Evolutionary conservation across 2,113 vertebrate species (phyloP), one percentile per base, ranked within the genome.

Genomic region (Laticauda colubrina): DNA sequence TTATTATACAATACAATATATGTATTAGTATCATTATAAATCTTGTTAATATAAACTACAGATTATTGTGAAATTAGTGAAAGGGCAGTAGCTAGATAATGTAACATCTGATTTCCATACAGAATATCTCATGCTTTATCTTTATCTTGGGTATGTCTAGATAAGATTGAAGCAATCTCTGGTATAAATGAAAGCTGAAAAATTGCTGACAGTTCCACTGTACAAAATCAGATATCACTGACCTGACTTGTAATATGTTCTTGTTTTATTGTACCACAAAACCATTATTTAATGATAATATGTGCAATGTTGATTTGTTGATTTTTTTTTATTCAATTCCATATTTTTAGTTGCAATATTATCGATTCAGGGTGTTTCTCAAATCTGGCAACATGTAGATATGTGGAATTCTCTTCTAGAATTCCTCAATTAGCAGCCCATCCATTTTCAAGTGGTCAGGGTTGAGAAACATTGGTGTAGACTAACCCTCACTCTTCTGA

Each of bases 311-410:
- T 14, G 26, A 29, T 24, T 20, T 51, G 9, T 45, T 53, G 12
- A 0, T 81, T 92, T 92, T 91, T 91, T 53, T 92, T 7, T 26
- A 91, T 56, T 59, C 54, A 88, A 93, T 86, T 85, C 93, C 86
- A 94, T 93, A 81, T 93, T 91, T 7, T 24, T 92, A 87, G 56
- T 81, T 85, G 89, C 34, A 26, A 9, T 0, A 5, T 85, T 34
- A 94, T 93, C 94, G 92, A 91, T 87, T 89, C 23, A 69, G 18
- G 75, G 8, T 54, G 53, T 69, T 69, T 34, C 64, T 69, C 29
- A 69, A 69, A 5, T 2, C 0, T 18, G 12, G 5, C 64, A 69
- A 69, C 12, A n/a, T 69, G 64, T 15, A 69, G 64, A 69, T 34
- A 14, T n/a, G 64, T 69, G 64, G 29, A n/a, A 12, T 69, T 69